Evolutionary conservation across 2,888 invertebrate species (phyloP).

Genomic region (Lithophane ornitopus): DNA sequence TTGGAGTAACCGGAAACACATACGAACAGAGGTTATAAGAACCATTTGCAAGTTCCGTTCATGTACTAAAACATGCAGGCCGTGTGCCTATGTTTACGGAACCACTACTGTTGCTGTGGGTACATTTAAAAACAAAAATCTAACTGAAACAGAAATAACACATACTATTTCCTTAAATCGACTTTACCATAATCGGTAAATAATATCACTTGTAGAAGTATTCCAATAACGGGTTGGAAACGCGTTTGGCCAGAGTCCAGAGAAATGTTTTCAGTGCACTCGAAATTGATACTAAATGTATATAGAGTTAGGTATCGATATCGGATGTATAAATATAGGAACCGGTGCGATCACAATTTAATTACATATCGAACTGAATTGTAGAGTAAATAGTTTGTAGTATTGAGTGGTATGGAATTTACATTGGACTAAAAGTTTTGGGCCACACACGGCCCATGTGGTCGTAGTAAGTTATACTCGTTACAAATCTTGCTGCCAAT

Average conservation of each 20-base stretch:
- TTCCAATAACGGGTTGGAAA: conserved; percentile 22
- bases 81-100: too few relatives aligned
- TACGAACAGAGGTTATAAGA: too few relatives aligned
- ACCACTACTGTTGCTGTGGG: background rate
- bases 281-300: conserved; percentile 17
- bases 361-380: conserved; percentile 7
- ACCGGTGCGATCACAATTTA: conserved; percentile 21
- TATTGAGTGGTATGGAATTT: conserved; percentile 6
- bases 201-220: conserved; percentile 34
- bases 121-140: background rate
- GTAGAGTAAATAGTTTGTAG: conserved; percentile 12
- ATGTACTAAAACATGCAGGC: background rate
- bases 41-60: background rate
- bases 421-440: background rate
- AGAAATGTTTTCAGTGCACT: conserved; percentile 38
- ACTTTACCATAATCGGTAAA: conserved; percentile 16
- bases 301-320: background rate
- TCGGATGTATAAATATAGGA: background rate
- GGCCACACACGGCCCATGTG: too few relatives aligned
- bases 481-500: background rate
- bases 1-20: too few relatives aligned
- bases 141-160: background rate
- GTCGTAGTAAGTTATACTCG: background rate
- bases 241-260: conserved; percentile 33
- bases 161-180: background rate